Conservation (phyloP, 2,888 invertebrate species). For the Adela reaumurella region DNA sequence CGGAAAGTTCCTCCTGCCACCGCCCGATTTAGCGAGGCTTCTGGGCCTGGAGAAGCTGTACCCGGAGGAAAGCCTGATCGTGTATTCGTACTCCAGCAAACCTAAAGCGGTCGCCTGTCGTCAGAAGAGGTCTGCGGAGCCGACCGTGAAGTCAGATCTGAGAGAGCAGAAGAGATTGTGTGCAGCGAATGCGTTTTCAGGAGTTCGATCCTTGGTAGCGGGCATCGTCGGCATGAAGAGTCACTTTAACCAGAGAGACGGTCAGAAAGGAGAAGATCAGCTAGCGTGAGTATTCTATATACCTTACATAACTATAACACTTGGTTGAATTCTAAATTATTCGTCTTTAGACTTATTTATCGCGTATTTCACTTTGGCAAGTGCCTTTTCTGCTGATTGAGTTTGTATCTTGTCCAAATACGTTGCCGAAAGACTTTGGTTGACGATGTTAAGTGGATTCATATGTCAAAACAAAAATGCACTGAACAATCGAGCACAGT, state of each 20-base stretch:
- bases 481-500: too few species aligned
- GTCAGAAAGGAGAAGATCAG: background rate
- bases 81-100: constrained; percentile 66
- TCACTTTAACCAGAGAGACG: background rate
- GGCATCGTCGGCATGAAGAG: constrained; percentile 26
- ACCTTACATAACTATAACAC: background rate
- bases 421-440: too few species aligned
- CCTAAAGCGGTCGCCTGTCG: constrained; percentile 50
- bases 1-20: constrained; percentile 76
- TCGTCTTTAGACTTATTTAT: too few species aligned
- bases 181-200: constrained; percentile 15
- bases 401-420: too few species aligned
- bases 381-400: too few species aligned
- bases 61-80: constrained; percentile 29
- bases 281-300: too few species aligned
- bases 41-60: constrained; percentile 53
- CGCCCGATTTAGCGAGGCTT: constrained; percentile 65
- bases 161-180: constrained; percentile 7
- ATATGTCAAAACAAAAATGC: too few species aligned
- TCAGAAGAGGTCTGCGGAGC: constrained; percentile 12
- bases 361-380: too few species aligned
- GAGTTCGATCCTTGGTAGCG: constrained; percentile 30
- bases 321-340: too few species aligned
- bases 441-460: too few species aligned
- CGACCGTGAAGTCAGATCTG: constrained; percentile 8